Conservation (phyloP, 2,113 vertebrate species). For the Ochotona curzoniae region DNA sequence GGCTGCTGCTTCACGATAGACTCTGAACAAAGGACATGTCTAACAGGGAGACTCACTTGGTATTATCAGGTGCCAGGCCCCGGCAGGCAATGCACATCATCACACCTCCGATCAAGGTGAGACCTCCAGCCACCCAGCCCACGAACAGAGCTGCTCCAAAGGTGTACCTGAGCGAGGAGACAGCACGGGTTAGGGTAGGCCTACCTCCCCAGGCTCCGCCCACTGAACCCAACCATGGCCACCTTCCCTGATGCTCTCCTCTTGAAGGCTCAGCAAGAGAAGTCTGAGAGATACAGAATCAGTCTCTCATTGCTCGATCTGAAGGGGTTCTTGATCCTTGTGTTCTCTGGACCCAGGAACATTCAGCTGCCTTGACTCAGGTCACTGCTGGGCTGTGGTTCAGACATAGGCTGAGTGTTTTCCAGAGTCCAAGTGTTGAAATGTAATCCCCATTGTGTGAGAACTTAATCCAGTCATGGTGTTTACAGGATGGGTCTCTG, state of each 20-base stretch:
- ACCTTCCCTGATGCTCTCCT: not conserved
- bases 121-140: conserved; percentile 93
- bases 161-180: conserved; percentile 89
- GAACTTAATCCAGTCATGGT: too few species aligned
- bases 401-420: too few species aligned
- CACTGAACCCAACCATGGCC: not conserved
- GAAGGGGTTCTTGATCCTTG: conserved; percentile 4
- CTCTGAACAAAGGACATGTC: not conserved
- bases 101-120: conserved; percentile 90
- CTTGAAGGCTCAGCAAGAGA: conserved; percentile 36
- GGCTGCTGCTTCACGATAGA: not conserved
- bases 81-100: conserved; percentile 94
- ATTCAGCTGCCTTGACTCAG: not conserved
- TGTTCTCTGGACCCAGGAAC: not conserved
- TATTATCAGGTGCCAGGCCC: conserved; percentile 88
- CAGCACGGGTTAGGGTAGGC: not conserved
- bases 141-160: conserved; percentile 94
- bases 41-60: conserved; percentile 85
- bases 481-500: too few species aligned
- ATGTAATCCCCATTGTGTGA: too few species aligned
- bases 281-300: not conserved
- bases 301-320: conserved; percentile 19
- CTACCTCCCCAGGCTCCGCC: not conserved
- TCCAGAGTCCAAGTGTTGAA: too few species aligned
- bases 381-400: too few species aligned